phyloP scores from a whole-genome alignment of 2,888 invertebrate genomes.

The Lucinisca nassula region DNA sequence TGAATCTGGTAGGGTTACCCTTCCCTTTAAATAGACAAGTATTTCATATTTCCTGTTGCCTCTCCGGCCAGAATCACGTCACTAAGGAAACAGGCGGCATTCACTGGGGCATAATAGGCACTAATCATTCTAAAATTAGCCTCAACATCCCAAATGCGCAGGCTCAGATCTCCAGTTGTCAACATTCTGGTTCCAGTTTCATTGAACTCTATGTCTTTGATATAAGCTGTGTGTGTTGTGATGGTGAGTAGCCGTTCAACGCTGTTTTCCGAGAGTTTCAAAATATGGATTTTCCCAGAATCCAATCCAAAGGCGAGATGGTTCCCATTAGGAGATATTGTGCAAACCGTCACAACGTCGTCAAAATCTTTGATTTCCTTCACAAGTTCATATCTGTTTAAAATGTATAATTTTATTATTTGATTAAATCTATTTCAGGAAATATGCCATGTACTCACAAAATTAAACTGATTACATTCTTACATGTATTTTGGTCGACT shows the following conservation, averaged over 20 bases:
- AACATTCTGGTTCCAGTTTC: conserved; percentile 50
- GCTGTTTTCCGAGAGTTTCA: conserved; percentile 30
- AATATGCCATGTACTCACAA: too few relatives aligned
- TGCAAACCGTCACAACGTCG: neutral
- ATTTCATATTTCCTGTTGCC: conserved; percentile 56
- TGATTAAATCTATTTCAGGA: too few relatives aligned
- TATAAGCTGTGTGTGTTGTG: conserved; percentile 47
- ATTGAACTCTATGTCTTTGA: conserved; percentile 58
- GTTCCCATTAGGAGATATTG: conserved; percentile 32
- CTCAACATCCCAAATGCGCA: conserved; percentile 65
- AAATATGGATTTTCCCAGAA: conserved; percentile 50
- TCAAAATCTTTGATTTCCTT: neutral
- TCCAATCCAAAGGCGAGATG: conserved; percentile 38
- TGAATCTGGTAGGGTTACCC: too few relatives aligned
- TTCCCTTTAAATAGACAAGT: neutral
- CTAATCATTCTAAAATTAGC: conserved; percentile 31
- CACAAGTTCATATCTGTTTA: neutral
- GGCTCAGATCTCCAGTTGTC: conserved; percentile 55
- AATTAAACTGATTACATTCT: too few relatives aligned
- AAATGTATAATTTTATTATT: too few relatives aligned
- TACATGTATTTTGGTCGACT: too few relatives aligned
- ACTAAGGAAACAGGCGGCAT: conserved; percentile 46
- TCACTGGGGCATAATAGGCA: conserved; percentile 59
- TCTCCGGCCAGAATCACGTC: conserved; percentile 53
- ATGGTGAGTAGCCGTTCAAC: neutral